These are phyloP conservation scores for Papilio polytes DNA, from an alignment of 1,140 invertebrate genomes.

Conservation along the genomic window DNA sequence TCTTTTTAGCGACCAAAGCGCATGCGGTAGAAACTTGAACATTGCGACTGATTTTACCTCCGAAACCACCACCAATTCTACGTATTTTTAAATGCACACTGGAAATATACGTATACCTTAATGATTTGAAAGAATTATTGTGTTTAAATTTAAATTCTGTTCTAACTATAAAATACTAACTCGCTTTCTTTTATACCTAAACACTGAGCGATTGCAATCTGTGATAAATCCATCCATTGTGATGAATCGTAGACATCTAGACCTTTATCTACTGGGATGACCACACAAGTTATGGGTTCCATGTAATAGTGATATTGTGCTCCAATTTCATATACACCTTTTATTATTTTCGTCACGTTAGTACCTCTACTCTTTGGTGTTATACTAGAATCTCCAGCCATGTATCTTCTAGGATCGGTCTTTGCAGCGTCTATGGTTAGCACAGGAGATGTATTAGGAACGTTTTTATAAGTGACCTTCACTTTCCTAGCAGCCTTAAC, in stretches of 20 bases:
- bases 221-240: constrained; percentile 89
- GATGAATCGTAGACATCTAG: constrained; percentile 85
- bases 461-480: constrained; percentile 86
- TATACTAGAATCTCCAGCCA: constrained; percentile 53
- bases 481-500: constrained; percentile 87
- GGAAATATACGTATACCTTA: constrained; percentile 38
- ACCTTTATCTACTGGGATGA: constrained; percentile 85
- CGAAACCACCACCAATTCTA: constrained; percentile 90
- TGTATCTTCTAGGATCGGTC: constrained; percentile 60
- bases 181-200: constrained; percentile 80
- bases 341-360: constrained; percentile 64
- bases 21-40: constrained; percentile 84
- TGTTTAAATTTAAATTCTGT: not conserved
- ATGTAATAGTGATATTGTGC: constrained; percentile 79
- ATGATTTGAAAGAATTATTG: not conserved
- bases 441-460: constrained; percentile 58
- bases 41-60: constrained; percentile 86
- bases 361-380: constrained; percentile 74
- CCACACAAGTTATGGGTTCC: constrained; percentile 86
- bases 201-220: constrained; percentile 85
- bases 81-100: constrained; percentile 87
- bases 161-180: constrained; percentile 52
- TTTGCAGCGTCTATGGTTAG: constrained; percentile 71
- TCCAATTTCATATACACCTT: constrained; percentile 69
- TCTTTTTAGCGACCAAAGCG: constrained; percentile 85